phyloP scores from a whole-genome alignment of 2,888 invertebrate species.

The Melanotus villosus region DNA sequence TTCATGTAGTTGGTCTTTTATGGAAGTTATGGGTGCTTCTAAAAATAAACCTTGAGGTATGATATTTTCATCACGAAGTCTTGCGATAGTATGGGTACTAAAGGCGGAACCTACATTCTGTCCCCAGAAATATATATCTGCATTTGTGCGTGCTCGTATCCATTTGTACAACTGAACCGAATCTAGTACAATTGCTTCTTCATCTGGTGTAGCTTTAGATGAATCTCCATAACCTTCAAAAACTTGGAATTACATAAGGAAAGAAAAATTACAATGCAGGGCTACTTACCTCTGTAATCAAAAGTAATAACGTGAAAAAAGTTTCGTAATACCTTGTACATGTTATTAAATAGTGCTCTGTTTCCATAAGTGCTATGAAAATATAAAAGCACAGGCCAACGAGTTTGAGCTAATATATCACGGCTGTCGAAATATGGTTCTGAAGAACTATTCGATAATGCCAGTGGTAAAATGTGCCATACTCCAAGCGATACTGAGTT shows the following conservation, averaged over 20 bases:
- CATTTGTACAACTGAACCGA: constrained; percentile 84
- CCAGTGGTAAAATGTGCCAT: too few relatives aligned
- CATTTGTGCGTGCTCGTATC: constrained; percentile 74
- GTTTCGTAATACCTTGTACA: constrained; percentile 80
- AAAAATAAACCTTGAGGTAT: constrained; percentile 83
- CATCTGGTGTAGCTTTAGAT: constrained; percentile 77
- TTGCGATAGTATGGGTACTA: constrained; percentile 78
- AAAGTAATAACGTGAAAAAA: constrained; percentile 84
- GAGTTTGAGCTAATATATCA: too few relatives aligned
- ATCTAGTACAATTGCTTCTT: constrained; percentile 89
- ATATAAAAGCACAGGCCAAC: constrained; percentile 46
- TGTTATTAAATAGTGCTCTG: constrained; percentile 68
- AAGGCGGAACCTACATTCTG: constrained; percentile 91
- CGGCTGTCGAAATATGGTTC: too few relatives aligned
- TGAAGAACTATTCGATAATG: too few relatives aligned
- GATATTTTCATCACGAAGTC: constrained; percentile 67
- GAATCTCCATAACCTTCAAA: constrained; percentile 83
- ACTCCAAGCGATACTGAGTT: too few relatives aligned
- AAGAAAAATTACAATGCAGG: too few relatives aligned
- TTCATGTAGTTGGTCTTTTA: too few relatives aligned
- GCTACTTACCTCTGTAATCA: constrained; percentile 81
- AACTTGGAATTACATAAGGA: too few relatives aligned
- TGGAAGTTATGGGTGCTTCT: constrained; percentile 94
- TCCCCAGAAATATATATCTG: constrained; percentile 90
- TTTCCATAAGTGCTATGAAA: constrained; percentile 59